Evolutionary conservation across 2,888 invertebrate species (phyloP).

Genomic region (Bellardia pandia): DNA sequence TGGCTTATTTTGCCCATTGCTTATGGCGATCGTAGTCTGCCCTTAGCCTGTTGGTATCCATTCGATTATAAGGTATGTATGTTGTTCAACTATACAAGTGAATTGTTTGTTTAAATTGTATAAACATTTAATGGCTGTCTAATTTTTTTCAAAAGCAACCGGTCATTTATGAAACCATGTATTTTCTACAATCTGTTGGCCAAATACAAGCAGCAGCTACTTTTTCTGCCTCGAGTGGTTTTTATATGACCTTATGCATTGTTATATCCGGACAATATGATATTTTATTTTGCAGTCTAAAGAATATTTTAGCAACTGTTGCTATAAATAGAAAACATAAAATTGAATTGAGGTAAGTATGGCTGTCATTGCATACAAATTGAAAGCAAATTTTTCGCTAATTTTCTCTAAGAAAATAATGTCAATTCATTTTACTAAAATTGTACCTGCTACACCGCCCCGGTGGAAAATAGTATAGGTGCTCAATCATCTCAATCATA

Average conservation of each 20-base stretch:
- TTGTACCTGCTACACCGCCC: too few relatives aligned
- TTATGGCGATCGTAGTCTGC: slow-evolving; percentile 77
- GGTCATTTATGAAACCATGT: slow-evolving; percentile 77
- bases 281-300: slow-evolving; percentile 79
- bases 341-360: slow-evolving; percentile 74
- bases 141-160: slow-evolving; percentile 75
- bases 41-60: slow-evolving; percentile 81
- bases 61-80: slow-evolving; percentile 78
- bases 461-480: too few relatives aligned
- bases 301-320: slow-evolving; percentile 79
- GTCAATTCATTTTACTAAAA: too few relatives aligned
- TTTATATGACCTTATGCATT: slow-evolving; percentile 80
- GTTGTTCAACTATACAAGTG: too few relatives aligned
- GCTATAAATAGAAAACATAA: slow-evolving; percentile 75
- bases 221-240: slow-evolving; percentile 79
- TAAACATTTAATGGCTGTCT: not conserved
- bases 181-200: slow-evolving; percentile 80
- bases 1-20: slow-evolving; percentile 77
- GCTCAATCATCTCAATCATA: too few relatives aligned
- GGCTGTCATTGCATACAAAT: too few relatives aligned
- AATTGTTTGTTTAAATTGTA: not conserved
- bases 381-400: too few relatives aligned
- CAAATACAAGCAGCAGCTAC: slow-evolving; percentile 81
- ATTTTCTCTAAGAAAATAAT: too few relatives aligned
- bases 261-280: slow-evolving; percentile 81